Conservation (phyloP, 2,888 invertebrate genomes). For the Blastobasis adustella region DNA sequence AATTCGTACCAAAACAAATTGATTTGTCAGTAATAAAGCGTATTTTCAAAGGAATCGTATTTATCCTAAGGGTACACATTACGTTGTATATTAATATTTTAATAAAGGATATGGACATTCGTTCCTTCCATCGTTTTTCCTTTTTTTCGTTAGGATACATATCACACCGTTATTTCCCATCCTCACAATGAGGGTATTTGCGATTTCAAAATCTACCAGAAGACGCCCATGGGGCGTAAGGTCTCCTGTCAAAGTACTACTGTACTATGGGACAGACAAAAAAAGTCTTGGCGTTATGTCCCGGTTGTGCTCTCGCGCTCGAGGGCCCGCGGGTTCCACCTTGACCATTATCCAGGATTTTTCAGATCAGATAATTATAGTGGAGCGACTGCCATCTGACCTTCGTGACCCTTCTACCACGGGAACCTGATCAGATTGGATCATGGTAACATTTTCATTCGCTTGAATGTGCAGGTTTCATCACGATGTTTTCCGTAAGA, state of each 20-base stretch:
- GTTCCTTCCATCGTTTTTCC: slow-evolving; percentile 16
- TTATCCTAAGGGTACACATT: slow-evolving; percentile 15
- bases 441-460: too few species aligned
- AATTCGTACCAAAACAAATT: slow-evolving; percentile 16
- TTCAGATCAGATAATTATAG: too few species aligned
- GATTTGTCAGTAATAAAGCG: slow-evolving; percentile 2
- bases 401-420: too few species aligned
- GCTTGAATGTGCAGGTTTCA: too few species aligned
- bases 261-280: too few species aligned
- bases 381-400: too few species aligned
- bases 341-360: too few species aligned
- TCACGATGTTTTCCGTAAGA: too few species aligned
- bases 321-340: too few species aligned
- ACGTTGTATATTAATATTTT: slow-evolving; percentile 4
- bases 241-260: neutral
- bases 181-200: neutral
- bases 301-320: too few species aligned
- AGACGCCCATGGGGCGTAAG: neutral
- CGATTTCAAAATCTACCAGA: neutral
- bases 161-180: neutral
- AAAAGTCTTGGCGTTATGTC: too few species aligned
- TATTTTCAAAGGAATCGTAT: neutral
- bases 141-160: neutral
- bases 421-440: too few species aligned
- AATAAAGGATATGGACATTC: slow-evolving; percentile 43